phyloP scores from a whole-genome alignment of 2,888 invertebrate species.

The Gisinianus flammeolus region DNA sequence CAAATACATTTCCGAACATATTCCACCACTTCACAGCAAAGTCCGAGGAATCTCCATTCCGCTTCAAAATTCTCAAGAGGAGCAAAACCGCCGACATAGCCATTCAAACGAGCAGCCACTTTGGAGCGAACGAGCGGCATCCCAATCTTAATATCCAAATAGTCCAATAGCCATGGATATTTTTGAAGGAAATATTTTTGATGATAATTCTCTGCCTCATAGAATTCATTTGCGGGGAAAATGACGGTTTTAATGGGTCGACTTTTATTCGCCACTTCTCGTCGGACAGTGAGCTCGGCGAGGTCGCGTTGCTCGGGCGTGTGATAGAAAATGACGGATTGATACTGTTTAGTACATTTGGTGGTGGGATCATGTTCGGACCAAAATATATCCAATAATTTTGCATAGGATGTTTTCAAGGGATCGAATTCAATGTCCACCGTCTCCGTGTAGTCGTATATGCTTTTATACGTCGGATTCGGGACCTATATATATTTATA shows the following conservation, averaged over 20 bases:
- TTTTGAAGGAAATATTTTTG: conserved; percentile 93
- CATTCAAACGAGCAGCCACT: conserved; percentile 84
- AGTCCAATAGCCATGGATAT: conserved; percentile 68
- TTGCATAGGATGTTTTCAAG: conserved; percentile 72
- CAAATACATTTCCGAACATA: conserved; percentile 73
- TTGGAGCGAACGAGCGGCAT: conserved; percentile 78
- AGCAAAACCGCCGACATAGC: conserved; percentile 81
- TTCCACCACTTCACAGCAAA: conserved; percentile 74
- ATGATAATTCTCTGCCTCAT: conserved; percentile 94
- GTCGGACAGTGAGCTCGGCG: conserved; percentile 72
- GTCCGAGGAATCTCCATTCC: conserved; percentile 72
- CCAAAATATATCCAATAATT: conserved; percentile 87
- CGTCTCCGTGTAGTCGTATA: conserved; percentile 70
- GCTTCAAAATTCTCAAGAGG: conserved; percentile 75
- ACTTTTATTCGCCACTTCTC: conserved; percentile 61
- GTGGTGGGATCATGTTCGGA: conserved; percentile 87
- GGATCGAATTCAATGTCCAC: conserved; percentile 92
- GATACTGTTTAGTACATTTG: conserved; percentile 69
- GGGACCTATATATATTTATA: too few species aligned
- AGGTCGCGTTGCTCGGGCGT: conserved; percentile 80
- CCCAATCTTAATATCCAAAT: conserved; percentile 68
- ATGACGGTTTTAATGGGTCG: conserved; percentile 76
- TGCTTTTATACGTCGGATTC: conserved; percentile 75
- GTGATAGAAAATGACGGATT: conserved; percentile 88
- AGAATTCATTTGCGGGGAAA: conserved; percentile 77